Conservation (phyloP, 2,888 invertebrate genomes). For the Psococerastis gibbosa region DNA sequence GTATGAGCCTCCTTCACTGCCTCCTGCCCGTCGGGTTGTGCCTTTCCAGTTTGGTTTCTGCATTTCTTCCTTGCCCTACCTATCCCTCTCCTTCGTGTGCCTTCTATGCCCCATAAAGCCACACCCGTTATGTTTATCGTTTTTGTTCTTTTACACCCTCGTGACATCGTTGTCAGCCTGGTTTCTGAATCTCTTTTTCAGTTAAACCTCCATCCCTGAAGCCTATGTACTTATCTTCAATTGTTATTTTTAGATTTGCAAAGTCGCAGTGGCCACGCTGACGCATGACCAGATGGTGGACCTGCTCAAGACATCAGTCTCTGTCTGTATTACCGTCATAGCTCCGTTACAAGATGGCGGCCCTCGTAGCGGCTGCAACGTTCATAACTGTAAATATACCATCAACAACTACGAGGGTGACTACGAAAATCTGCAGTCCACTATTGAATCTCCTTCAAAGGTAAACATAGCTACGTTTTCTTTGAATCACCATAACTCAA, state of each 20-base stretch:
- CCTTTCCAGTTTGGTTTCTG: conserved; percentile 4
- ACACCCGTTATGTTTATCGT: no score
- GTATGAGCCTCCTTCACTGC: conserved; percentile 4
- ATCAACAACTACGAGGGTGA: conserved; percentile 41
- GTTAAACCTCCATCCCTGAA: no score
- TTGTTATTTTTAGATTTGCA: conserved; percentile 64
- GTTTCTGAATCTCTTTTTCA: no score
- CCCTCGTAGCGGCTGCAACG: conserved; percentile 44
- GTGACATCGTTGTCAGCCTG: no score
- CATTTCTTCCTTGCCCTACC: no score
- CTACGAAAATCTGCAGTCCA: conserved; percentile 45
- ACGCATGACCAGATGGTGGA: conserved; percentile 88
- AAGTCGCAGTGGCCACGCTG: conserved; percentile 72
- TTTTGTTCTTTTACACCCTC: no score
- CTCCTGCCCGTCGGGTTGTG: background rate
- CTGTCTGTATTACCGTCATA: conserved; percentile 67
- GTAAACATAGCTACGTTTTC: conserved; percentile 10
- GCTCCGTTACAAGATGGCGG: conserved; percentile 50
- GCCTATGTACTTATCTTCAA: no score
- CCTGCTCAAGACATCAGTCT: conserved; percentile 69
- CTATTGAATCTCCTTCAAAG: conserved; percentile 19
- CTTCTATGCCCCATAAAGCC: no score
- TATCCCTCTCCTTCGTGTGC: no score
- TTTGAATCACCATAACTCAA: no score
- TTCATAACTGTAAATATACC: conserved; percentile 43